Evolutionary conservation across 2,888 invertebrate species (phyloP).

Genomic region (Opisthograptis luteolata): DNA sequence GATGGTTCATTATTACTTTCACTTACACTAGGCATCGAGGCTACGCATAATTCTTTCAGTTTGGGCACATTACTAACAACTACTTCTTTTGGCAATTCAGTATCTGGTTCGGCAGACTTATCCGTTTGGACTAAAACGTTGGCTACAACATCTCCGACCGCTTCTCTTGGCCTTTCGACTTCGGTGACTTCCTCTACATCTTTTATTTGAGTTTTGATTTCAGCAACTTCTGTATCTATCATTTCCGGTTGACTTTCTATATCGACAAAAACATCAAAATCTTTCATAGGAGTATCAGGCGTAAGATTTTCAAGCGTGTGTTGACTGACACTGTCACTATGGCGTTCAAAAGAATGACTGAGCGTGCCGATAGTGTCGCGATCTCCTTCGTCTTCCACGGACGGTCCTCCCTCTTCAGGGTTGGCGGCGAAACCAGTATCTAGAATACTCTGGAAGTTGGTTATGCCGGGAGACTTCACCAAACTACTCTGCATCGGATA

Average conservation of each 20-base stretch:
- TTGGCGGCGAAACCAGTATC: constrained; percentile 60
- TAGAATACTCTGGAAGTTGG: constrained; percentile 73
- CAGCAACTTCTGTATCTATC: background rate
- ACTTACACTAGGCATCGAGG: constrained; percentile 75
- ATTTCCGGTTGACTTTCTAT: constrained; percentile 46
- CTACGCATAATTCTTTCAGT: constrained; percentile 73
- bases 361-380: constrained; percentile 73
- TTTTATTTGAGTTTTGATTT: constrained; percentile 44
- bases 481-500: constrained; percentile 70
- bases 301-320: constrained; percentile 75
- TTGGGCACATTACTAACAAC: constrained; percentile 70
- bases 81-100: constrained; percentile 72
- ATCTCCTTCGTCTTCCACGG: constrained; percentile 68
- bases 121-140: constrained; percentile 28
- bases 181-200: background rate
- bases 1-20: constrained; percentile 62
- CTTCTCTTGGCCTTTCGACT: constrained; percentile 1
- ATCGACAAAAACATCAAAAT: constrained; percentile 54
- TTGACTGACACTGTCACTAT: constrained; percentile 72
- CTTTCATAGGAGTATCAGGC: constrained; percentile 73
- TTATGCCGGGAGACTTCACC: constrained; percentile 78
- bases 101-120: constrained; percentile 43
- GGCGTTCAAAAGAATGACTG: constrained; percentile 77
- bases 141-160: background rate
- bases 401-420: constrained; percentile 47